phyloP scores from a whole-genome alignment of 2,113 vertebrate genomes.

The Aleadryas rufinucha region DNA sequence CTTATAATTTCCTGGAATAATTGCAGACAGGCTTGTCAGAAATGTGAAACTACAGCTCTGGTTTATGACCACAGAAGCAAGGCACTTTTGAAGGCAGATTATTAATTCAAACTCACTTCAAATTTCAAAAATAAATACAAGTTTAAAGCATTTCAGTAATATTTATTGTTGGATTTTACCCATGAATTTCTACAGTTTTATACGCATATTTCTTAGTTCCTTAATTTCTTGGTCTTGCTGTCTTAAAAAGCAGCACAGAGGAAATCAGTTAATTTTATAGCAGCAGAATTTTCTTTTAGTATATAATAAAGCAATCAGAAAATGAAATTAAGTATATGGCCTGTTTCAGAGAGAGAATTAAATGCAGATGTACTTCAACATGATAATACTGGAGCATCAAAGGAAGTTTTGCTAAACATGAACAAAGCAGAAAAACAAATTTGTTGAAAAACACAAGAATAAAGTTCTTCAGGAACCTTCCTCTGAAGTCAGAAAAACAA shows the following conservation, averaged over 20 bases:
- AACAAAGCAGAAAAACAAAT: not conserved
- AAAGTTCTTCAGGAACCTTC: not conserved
- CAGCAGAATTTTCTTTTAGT: not conserved
- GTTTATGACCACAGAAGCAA: not conserved
- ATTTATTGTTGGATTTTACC: not conserved
- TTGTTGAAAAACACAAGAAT: not conserved
- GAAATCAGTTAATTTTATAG: not conserved
- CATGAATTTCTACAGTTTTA: not conserved
- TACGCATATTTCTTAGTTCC: not conserved
- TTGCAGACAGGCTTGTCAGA: not conserved
- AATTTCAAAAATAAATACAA: not conserved
- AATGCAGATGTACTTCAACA: not conserved
- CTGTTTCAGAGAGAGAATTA: constrained; percentile 35
- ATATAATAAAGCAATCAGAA: not conserved
- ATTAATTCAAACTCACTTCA: not conserved
- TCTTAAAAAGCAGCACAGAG: not conserved
- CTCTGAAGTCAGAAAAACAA: not conserved
- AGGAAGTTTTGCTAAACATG: not conserved
- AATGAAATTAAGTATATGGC: not conserved
- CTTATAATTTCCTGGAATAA: not conserved
- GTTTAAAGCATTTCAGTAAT: not conserved
- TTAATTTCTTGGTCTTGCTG: not conserved
- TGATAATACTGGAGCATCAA: not conserved
- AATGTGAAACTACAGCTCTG: not conserved
- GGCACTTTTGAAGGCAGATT: not conserved